Base-by-base conservation (phyloP, 2,888 invertebrate genomes). In the Amblyjoppa proteus region DNA sequence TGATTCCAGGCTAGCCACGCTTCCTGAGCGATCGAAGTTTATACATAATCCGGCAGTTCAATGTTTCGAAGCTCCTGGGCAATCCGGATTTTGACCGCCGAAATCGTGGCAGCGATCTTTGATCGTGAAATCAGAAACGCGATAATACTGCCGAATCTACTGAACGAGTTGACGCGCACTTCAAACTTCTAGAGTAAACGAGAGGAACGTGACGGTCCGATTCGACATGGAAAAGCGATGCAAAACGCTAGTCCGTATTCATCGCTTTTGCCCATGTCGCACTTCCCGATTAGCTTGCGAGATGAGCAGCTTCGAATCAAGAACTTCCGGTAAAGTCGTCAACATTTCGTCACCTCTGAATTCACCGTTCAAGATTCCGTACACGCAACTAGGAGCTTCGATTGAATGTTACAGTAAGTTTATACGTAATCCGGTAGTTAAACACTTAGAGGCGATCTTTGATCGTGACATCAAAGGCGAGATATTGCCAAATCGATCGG, bases 1-100 rank as follows among this genome's bases (percentile, higher is more conserved):
- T 31, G 90, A 87, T 34, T 93, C 93, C 34, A 91, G 70, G 80
- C 87, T 91, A 28, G 88, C 79, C 11, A 88, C 88, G 85, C 88
- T 90, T 38, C 90, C 92, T 93, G 81, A 68, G 69, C 25, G n/a
- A 53, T 69, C 45, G 53, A 73, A 34, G 16, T 64, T 64, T 16
- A 6, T 31, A 41, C 6, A 45, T 31, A 11, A 45, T 31, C 16
- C 31, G n/a, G 61, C 25, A 74, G 41, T 41, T 41, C 9, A 2
- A 28, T 20, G 25, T 56, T 9, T 56, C 0, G 64, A 71, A 5
- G 6, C 16, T 58, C 25, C 71, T 9, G 7, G 25, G 13, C 1
- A 7, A n/a, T 20, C 20, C 20, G 20, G 20, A 20, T 20, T 20
- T 20, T 20, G 20, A 20, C 0, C 20, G 20, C 20, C 20, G 20